Evolutionary conservation across 1,140 invertebrate species (phyloP), one percentile per base, ranked within the genome.

Genomic region (Nilaparvata lugens): DNA sequence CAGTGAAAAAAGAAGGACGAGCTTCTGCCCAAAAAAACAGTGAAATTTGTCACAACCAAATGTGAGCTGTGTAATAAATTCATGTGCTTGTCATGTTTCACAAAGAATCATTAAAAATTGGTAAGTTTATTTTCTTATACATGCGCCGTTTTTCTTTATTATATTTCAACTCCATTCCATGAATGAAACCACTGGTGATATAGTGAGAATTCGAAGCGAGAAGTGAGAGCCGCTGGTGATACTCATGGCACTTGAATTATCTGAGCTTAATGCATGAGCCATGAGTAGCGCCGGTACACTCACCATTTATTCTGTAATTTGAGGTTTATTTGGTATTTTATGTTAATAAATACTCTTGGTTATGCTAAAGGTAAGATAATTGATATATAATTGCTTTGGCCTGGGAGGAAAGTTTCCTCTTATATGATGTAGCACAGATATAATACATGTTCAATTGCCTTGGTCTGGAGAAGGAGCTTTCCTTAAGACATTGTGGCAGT

Each of bases 221-320:
- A 9, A 40, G 38, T 40, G 38, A 40, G 38, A 9, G 9, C n/a
- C 9, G 38, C 38, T n/a, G n/a, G 38, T 40, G n/a, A 40, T 40
- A 40, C 38, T 40, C 38, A 40, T 9, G 38, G 38, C 38, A 40
- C 38, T n/a, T 40, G 38, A 40, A 40, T 40, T 9, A 40, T 40
- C 9, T n/a, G n/a, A 9, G 38, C 38, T 9, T n/a, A 9, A 40
- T 40, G 70, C 72, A 42, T 56, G 16, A 35, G n/a, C 4, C 5
- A 55, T 4, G 16, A 48, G 11, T n/a, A n/a, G n/a, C n/a, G n/a
- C n/a, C n/a, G n/a, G n/a, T n/a, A n/a, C n/a, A n/a, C n/a, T n/a
- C n/a, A n/a, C n/a, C n/a, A n/a, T n/a, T n/a, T n/a, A n/a, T n/a
- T n/a, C n/a, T n/a, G n/a, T n/a, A n/a, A n/a, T n/a, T n/a, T n/a